phyloP scores from a whole-genome alignment of 1,140 invertebrate genomes.

The Eriocheir sinensis region DNA sequence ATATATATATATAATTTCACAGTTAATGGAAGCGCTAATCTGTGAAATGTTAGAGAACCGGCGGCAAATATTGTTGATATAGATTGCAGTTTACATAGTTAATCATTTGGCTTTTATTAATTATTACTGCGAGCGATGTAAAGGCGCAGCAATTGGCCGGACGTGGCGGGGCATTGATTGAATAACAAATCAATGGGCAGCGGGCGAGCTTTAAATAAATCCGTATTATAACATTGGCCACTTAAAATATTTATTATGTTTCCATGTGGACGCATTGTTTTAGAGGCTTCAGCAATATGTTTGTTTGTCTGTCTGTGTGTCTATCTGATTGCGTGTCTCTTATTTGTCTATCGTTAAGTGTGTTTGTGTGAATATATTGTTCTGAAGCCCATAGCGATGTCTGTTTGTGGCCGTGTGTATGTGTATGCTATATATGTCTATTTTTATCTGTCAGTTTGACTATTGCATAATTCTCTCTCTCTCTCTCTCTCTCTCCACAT shows the following conservation, averaged over 20 bases:
- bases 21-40: too few relatives aligned
- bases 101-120: neutral
- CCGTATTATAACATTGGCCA: constrained; percentile 1
- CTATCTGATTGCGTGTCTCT: too few relatives aligned
- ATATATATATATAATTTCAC: too few relatives aligned
- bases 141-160: neutral
- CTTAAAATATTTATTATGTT: neutral
- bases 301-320: neutral
- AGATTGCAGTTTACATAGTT: neutral
- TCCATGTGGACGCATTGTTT: neutral
- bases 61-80: too few relatives aligned
- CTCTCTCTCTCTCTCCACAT: neutral
- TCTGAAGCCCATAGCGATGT: neutral
- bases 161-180: neutral
- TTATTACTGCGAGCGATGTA: neutral
- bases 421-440: neutral
- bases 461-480: neutral
- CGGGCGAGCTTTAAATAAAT: neutral
- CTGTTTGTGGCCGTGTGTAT: neutral
- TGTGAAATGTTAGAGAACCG: too few relatives aligned
- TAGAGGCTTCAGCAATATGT: neutral
- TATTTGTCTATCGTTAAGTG: too few relatives aligned
- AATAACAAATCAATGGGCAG: neutral
- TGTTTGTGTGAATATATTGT: neutral
- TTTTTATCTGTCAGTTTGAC: neutral